These are phyloP conservation scores for Beroe ovata DNA, from an alignment of 37 sponge, comb jelly and placozoan genomes.

Conservation along the genomic window DNA sequence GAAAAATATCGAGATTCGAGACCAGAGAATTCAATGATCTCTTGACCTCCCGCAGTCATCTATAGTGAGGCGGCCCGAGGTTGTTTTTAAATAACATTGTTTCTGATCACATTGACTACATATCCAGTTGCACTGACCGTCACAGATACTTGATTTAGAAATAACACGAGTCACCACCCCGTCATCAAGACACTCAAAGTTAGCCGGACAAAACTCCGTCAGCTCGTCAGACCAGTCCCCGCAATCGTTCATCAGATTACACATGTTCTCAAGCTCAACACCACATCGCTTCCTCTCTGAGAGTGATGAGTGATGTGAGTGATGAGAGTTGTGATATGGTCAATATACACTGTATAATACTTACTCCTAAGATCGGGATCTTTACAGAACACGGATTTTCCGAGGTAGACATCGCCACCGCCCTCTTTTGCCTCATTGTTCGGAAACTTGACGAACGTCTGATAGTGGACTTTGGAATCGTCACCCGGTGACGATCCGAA, in stretches of 20 bases:
- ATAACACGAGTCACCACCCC: background rate
- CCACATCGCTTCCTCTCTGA: constrained; percentile 28
- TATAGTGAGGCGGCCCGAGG: too few species aligned
- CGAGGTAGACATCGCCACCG: constrained; percentile 14
- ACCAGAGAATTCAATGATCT: too few species aligned
- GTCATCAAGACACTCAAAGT: constrained; percentile 26
- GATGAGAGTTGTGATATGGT: too few species aligned
- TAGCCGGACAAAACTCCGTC: background rate
- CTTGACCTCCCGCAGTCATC: too few species aligned
- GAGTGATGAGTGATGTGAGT: too few species aligned
- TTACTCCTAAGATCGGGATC: background rate
- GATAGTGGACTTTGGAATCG: background rate
- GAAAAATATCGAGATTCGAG: too few species aligned
- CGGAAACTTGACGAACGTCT: background rate
- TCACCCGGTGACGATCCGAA: background rate
- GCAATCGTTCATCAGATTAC: constrained; percentile 34
- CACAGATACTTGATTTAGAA: background rate
- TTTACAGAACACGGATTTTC: constrained; percentile 11
- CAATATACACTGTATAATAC: background rate
- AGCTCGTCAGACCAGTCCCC: constrained; percentile 55
- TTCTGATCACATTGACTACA: too few species aligned
- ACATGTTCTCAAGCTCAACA: background rate
- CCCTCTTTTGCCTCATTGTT: background rate
- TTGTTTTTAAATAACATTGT: too few species aligned
- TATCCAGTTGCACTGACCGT: too few species aligned